Conservation (phyloP, 2,797 vertebrate species). For the Epinephelus malabaricus region DNA sequence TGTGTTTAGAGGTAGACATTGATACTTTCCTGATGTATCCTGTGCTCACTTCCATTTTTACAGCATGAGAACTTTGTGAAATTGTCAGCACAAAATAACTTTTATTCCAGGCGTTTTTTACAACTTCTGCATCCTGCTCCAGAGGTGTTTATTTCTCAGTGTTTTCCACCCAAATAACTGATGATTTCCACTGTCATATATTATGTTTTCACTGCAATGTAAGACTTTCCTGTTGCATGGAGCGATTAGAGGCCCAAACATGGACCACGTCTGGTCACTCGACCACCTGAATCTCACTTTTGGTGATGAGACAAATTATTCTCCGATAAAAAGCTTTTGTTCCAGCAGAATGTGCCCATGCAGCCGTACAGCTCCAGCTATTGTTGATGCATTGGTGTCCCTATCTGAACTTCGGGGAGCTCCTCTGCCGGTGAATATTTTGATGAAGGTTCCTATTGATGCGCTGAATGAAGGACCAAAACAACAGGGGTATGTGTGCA, state of each 20-base stretch:
- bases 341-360: constrained; percentile 49
- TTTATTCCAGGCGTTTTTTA: constrained; percentile 14
- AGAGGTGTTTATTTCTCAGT: constrained; percentile 15
- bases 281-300: constrained; percentile 50
- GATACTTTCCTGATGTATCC: constrained; percentile 82
- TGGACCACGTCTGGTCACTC: constrained; percentile 14
- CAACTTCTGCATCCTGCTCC: constrained; percentile 1
- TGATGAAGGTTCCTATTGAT: constrained; percentile 75
- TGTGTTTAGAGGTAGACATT: constrained; percentile 79
- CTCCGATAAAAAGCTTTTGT: constrained; percentile 46
- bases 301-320: constrained; percentile 38
- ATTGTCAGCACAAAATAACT: constrained; percentile 37
- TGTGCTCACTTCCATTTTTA: constrained; percentile 89
- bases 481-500: constrained; percentile 73
- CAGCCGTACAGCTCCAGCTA: constrained; percentile 65
- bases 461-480: constrained; percentile 83
- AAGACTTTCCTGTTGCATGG: neutral
- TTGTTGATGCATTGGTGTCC: constrained; percentile 93
- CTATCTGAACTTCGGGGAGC: constrained; percentile 90
- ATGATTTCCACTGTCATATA: neutral
- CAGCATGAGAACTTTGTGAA: constrained; percentile 49
- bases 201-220: constrained; percentile 3
- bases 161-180: neutral
- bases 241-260: constrained; percentile 7
- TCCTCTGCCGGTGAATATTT: constrained; percentile 78